A percentile compares a stretch with the other conserved stretches of the same genome.
phyloP scores from a whole-genome alignment of 1,140 invertebrate species.

The honey bee (Apis mellifera) region Amel_HAv3.1 CM009939.2:5438001-5438500 shows the following conservation, averaged over 20 bases:
- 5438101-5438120: background rate
- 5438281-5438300: too few relatives aligned
- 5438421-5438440: conserved; percentile 2
- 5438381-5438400: conserved; percentile 15
- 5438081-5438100: background rate
- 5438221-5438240: too few relatives aligned
- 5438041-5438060: background rate
- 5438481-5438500: too few relatives aligned
- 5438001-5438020: too few relatives aligned
- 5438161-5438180: too few relatives aligned
- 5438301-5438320: background rate
- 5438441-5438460: background rate
- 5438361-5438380: conserved; percentile 31
- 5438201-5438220: background rate
- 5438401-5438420: conserved; percentile 1
- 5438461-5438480: too few relatives aligned
- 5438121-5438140: background rate
- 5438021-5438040: background rate
- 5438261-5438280: too few relatives aligned
- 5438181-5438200: background rate
- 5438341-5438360: background rate
- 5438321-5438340: conserved; percentile 37
- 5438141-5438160: too few relatives aligned
- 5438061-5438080: background rate
- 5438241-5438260: too few relatives aligned